These are phyloP conservation scores for Philonicus albiceps DNA, from an alignment of 2,888 invertebrate genomes.

Conservation along the genomic window DNA sequence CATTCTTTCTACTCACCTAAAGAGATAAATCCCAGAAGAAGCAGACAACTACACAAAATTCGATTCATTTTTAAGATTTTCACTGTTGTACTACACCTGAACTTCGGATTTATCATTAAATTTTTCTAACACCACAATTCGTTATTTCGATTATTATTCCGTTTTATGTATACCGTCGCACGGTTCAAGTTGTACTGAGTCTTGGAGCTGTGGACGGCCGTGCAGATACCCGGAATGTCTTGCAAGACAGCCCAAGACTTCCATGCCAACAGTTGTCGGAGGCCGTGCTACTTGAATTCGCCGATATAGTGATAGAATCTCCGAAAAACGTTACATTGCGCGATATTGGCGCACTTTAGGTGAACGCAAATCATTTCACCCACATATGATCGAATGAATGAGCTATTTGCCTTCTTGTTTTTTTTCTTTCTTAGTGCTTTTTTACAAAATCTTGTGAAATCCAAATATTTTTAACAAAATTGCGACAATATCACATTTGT, in stretches of 20 bases:
- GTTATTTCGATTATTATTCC: neutral
- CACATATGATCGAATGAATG: neutral
- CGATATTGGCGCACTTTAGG: neutral
- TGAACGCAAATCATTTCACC: neutral
- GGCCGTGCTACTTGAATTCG: neutral
- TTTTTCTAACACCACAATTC: neutral
- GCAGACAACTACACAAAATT: slow-evolving; percentile 52
- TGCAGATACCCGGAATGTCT: slow-evolving; percentile 22
- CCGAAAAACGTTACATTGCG: neutral
- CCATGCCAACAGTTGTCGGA: neutral
- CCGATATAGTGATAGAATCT: neutral
- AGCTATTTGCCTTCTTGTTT: neutral
- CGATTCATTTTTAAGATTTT: slow-evolving; percentile 52
- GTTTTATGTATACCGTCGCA: slow-evolving; percentile 23
- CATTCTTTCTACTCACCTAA: slow-evolving; percentile 53
- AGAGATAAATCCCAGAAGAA: slow-evolving; percentile 53
- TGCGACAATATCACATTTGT: neutral
- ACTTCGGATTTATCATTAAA: neutral
- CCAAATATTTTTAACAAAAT: neutral
- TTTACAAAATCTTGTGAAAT: neutral
- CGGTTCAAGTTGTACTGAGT: slow-evolving; percentile 30
- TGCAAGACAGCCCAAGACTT: neutral
- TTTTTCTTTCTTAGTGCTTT: neutral
- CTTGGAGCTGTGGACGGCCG: neutral
- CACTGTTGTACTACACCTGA: neutral